phyloP scores from a whole-genome alignment of 64 coral and sea anemone species.

The Pocillopora verrucosa region DNA sequence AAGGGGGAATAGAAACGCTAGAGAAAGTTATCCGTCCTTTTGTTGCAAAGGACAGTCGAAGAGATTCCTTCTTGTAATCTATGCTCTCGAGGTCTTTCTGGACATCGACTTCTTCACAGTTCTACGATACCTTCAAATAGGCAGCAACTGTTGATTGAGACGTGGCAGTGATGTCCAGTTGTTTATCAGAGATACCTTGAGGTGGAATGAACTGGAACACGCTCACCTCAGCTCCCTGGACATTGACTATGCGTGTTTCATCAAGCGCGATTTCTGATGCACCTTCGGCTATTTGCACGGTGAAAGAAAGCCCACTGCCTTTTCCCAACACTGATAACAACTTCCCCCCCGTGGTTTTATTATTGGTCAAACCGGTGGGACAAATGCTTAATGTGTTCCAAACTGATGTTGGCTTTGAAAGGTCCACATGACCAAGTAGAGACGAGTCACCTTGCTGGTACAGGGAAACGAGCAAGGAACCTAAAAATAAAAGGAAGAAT shows the following conservation, averaged over 20 bases:
- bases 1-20: not conserved
- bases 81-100: not conserved
- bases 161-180: conserved; percentile 15
- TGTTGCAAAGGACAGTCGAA: conserved; percentile 45
- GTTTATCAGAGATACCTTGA: not conserved
- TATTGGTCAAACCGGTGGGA: not conserved
- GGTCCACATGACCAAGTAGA: not conserved
- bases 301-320: not conserved
- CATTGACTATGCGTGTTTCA: not conserved
- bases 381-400: not conserved
- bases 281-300: not conserved
- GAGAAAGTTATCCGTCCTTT: conserved; percentile 56
- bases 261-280: not conserved
- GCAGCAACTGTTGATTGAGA: conserved; percentile 20
- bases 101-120: conserved; percentile 16
- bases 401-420: not conserved
- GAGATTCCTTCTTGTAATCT: not conserved
- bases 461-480: not conserved
- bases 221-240: not conserved
- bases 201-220: conserved; percentile 48
- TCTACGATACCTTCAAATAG: conserved; percentile 58
- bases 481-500: not conserved
- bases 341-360: not conserved
- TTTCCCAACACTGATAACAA: not conserved
- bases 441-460: not conserved